Conservation (phyloP, 1,140 invertebrate genomes). For the Amphibalanus amphitrite region DNA sequence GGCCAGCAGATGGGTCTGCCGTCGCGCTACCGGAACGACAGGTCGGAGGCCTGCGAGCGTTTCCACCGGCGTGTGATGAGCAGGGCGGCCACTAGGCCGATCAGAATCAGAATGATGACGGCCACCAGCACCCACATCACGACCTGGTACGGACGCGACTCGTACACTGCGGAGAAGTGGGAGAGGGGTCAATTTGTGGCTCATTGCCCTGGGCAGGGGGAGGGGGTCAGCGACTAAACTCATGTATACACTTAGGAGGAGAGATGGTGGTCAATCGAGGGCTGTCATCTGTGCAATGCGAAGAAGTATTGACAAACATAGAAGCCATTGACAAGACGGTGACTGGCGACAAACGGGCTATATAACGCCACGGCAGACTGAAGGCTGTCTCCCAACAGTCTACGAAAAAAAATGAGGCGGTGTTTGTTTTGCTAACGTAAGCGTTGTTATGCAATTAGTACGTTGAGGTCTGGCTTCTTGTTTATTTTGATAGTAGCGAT, state of each 20-base stretch:
- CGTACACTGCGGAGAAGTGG: not conserved
- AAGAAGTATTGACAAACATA: too few relatives aligned
- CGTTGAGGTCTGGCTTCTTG: too few relatives aligned
- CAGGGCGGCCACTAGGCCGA: not conserved
- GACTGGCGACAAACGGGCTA: too few relatives aligned
- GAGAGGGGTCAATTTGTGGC: not conserved
- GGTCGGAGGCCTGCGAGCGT: not conserved
- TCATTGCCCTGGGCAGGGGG: not conserved
- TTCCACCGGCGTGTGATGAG: not conserved
- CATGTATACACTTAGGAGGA: not conserved
- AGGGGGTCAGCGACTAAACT: not conserved
- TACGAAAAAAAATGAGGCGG: too few relatives aligned
- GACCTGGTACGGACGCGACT: not conserved
- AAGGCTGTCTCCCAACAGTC: too few relatives aligned
- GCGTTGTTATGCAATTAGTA: too few relatives aligned
- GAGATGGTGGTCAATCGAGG: not conserved
- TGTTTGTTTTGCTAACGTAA: too few relatives aligned
- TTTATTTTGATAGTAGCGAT: too few relatives aligned
- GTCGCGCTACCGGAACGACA: not conserved
- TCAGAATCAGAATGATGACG: not conserved
- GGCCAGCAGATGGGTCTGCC: too few relatives aligned
- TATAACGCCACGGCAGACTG: too few relatives aligned
- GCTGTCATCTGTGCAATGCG: not conserved
- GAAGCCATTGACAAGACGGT: too few relatives aligned
- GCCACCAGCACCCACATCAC: conserved; percentile 1